Evolutionary conservation across 2,113 vertebrate species (phyloP).

Genomic region (Setophaga petechia): DNA sequence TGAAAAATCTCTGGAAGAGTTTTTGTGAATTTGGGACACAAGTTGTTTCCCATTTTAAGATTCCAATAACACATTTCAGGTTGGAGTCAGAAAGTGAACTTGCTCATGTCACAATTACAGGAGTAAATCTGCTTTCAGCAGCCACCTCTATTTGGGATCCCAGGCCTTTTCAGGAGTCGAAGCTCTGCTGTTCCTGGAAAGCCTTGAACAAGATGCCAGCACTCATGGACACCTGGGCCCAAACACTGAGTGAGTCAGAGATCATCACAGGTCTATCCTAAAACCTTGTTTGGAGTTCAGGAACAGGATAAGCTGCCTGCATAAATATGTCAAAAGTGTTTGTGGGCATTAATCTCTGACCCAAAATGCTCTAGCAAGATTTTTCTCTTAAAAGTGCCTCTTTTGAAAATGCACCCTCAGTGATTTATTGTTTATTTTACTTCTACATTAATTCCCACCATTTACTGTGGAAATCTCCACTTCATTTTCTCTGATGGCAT

Average conservation of each 20-base stretch:
- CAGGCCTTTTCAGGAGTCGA: background rate
- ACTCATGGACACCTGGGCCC: background rate
- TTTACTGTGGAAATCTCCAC: background rate
- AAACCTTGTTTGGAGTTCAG: background rate
- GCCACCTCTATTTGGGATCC: background rate
- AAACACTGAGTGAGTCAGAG: background rate
- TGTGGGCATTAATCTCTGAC: background rate
- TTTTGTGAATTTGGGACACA: background rate
- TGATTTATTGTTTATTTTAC: background rate
- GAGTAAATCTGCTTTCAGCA: background rate
- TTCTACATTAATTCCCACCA: background rate
- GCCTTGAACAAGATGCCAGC: background rate
- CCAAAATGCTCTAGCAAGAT: background rate
- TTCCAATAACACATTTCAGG: background rate
- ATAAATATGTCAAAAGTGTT: background rate
- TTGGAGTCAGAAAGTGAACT: background rate
- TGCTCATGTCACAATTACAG: background rate
- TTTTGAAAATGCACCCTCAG: background rate
- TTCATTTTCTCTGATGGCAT: background rate
- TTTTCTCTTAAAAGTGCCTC: background rate
- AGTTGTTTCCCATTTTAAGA: background rate
- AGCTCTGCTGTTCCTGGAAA: background rate
- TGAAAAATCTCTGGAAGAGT: background rate
- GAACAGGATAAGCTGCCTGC: background rate
- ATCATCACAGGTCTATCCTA: background rate